Evolutionary conservation across 2,888 invertebrate species (phyloP).

Genomic region (Platypus cylindrus): DNA sequence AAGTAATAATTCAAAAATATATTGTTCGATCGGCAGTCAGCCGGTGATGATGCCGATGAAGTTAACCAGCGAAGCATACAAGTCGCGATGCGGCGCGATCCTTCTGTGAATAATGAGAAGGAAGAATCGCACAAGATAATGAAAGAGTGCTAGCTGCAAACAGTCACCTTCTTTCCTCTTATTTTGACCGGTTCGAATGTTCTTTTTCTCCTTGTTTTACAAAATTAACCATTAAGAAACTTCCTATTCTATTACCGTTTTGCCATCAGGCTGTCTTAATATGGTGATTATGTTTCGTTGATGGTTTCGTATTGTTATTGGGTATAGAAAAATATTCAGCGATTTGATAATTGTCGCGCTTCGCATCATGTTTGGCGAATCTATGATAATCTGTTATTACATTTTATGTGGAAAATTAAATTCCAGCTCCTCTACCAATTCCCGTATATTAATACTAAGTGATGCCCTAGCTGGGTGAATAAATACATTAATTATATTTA

Average conservation of each 20-base stretch:
- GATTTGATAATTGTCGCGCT: no score
- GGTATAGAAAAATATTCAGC: no score
- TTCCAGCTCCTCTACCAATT: no score
- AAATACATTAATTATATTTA: no score
- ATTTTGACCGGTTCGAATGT: constrained; percentile 21
- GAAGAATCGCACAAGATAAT: constrained; percentile 30
- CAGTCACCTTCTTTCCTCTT: constrained; percentile 27
- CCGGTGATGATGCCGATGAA: constrained; percentile 4
- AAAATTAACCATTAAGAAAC: constrained; percentile 12
- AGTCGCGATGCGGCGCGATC: constrained; percentile 13
- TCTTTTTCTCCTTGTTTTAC: constrained; percentile 13
- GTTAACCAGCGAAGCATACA: constrained; percentile 14
- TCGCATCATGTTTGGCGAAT: no score
- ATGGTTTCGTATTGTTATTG: no score
- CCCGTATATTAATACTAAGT: no score
- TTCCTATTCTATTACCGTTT: constrained; percentile 3
- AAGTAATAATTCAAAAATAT: constrained; percentile 16
- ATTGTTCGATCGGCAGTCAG: constrained; percentile 11
- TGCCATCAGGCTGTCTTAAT: no score
- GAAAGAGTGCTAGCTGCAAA: constrained; percentile 29
- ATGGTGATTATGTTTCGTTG: no score
- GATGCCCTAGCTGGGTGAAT: no score
- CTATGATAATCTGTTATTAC: no score
- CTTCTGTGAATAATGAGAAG: constrained; percentile 28
- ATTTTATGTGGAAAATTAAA: no score